Conservation (phyloP, 2,797 vertebrate genomes). For the Austrolebias charrua region DNA sequence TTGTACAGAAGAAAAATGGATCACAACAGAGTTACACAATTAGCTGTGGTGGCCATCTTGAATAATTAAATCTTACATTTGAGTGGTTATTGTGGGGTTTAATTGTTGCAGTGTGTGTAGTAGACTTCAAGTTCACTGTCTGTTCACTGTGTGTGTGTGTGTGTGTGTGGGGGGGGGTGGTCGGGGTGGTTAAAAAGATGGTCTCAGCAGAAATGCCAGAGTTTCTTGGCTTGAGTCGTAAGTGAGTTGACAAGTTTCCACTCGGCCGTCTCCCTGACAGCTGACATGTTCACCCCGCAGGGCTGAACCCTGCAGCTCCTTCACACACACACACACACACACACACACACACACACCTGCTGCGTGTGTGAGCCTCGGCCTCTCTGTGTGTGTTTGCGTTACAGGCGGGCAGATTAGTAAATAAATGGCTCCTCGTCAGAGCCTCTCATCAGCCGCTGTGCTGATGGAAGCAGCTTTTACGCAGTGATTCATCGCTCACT, state of each 20-base stretch:
- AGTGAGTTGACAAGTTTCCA: constrained; percentile 23
- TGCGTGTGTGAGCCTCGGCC: constrained; percentile 5
- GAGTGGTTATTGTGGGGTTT: too few species aligned
- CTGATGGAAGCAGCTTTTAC: constrained; percentile 43
- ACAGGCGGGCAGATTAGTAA: constrained; percentile 33
- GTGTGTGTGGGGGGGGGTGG: too few species aligned
- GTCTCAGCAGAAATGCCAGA: constrained; percentile 39
- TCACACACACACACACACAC: too few species aligned
- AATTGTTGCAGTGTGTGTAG: too few species aligned
- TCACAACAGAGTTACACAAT: too few species aligned
- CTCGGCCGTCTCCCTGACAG: constrained; percentile 35
- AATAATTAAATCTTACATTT: neutral
- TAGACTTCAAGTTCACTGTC: neutral
- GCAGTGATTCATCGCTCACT: constrained; percentile 32
- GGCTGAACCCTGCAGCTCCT: neutral
- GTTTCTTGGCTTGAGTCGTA: constrained; percentile 11
- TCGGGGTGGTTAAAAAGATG: constrained; percentile 21
- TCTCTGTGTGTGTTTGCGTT: constrained; percentile 27
- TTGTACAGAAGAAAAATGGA: too few species aligned
- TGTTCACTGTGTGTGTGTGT: neutral
- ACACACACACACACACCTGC: constrained; percentile 4
- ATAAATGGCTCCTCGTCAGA: constrained; percentile 31
- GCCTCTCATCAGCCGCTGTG: constrained; percentile 33
- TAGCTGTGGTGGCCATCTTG: too few species aligned
- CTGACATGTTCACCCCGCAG: neutral